These are phyloP conservation scores for Hiodon alosoides DNA, from an alignment of 2,113 vertebrate species.

Conservation along the genomic window DNA sequence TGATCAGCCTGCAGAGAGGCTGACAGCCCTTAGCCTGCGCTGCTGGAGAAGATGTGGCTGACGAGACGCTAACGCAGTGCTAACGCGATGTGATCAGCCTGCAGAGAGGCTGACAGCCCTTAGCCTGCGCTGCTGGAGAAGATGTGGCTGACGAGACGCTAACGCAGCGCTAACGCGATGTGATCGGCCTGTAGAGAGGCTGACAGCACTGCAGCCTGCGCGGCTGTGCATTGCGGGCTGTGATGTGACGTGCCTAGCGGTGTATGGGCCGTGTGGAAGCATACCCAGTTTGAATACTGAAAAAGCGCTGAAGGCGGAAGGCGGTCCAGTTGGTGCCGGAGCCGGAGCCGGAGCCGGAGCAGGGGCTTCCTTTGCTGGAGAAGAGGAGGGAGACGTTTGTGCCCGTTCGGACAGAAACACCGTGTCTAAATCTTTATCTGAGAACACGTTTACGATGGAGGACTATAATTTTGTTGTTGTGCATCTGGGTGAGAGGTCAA, in stretches of 20 bases:
- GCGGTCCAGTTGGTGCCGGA: constrained; percentile 21
- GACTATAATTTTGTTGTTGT: too few species aligned
- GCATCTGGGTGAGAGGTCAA: too few species aligned
- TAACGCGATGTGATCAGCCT: too few species aligned
- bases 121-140: too few species aligned
- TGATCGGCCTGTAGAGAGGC: neutral
- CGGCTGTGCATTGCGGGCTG: too few species aligned
- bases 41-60: too few species aligned
- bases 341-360: constrained; percentile 18
- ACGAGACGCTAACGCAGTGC: too few species aligned
- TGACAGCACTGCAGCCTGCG: neutral
- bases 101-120: neutral
- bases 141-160: too few species aligned
- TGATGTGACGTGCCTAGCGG: too few species aligned
- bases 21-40: neutral
- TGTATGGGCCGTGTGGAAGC: neutral
- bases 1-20: neutral
- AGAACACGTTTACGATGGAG: too few species aligned
- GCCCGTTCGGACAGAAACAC: neutral
- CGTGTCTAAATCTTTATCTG: too few species aligned
- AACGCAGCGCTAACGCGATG: too few species aligned
- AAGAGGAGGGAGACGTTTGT: neutral
- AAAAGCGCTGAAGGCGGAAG: constrained; percentile 23
- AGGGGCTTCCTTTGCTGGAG: constrained; percentile 42
- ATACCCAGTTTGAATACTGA: constrained; percentile 55